phyloP scores from a whole-genome alignment of 1,140 invertebrate genomes.

The Drosophila repletoides region DNA sequence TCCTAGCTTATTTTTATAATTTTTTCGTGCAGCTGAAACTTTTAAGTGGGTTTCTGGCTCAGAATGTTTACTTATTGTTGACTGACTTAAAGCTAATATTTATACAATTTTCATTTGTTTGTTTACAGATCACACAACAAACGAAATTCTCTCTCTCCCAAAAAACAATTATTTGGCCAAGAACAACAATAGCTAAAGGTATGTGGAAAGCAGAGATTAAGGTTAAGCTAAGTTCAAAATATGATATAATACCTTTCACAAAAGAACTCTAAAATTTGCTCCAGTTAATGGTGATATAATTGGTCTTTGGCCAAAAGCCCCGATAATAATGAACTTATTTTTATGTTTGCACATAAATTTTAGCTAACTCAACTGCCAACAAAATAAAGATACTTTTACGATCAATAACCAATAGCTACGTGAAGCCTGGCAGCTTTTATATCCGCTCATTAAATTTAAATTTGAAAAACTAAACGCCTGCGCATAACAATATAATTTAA shows the following conservation, averaged over 20 bases:
- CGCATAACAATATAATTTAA: neutral
- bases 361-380: neutral
- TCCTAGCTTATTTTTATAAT: neutral
- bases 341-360: neutral
- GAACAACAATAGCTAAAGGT: constrained; percentile 60
- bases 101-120: constrained; percentile 76
- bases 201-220: constrained; percentile 50
- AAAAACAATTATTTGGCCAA: constrained; percentile 28
- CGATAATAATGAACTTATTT: too few relatives aligned
- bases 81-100: constrained; percentile 49
- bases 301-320: neutral
- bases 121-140: constrained; percentile 55
- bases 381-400: neutral
- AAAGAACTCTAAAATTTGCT: neutral
- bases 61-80: constrained; percentile 22
- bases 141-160: constrained; percentile 12
- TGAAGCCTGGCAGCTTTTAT: neutral
- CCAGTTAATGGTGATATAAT: neutral
- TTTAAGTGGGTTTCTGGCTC: constrained; percentile 75
- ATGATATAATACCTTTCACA: neutral
- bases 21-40: constrained; percentile 43
- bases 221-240: constrained; percentile 45
- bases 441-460: constrained; percentile 18
- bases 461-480: neutral
- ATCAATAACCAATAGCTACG: neutral